A percentile compares a stretch with the other conserved stretches of the same genome.
These are phyloP conservation scores for Theocolax elegans DNA, from an alignment of 1,140 invertebrate species.

Conservation along the genomic window DNA sequence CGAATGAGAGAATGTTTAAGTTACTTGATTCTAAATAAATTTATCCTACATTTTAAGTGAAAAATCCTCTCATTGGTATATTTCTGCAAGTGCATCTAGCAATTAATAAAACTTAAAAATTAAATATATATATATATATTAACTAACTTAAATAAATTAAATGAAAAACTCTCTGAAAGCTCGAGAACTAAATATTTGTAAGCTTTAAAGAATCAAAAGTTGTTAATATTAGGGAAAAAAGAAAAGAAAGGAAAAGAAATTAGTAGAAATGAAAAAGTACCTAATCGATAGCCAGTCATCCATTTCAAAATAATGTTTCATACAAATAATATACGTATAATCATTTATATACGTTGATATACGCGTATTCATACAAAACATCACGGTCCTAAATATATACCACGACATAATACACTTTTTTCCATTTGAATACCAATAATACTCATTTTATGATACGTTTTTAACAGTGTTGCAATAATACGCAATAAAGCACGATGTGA, in stretches of 20 bases:
- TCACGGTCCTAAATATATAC: slow-evolving; percentile 48
- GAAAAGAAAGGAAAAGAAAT: slow-evolving; percentile 33
- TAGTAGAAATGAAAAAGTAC: slow-evolving; percentile 19
- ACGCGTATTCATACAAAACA: slow-evolving; percentile 38
- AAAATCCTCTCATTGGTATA: neutral
- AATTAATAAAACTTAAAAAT: slow-evolving; percentile 13
- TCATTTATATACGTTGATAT: slow-evolving; percentile 48
- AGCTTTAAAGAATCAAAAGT: neutral
- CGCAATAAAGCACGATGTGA: slow-evolving; percentile 41
- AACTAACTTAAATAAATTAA: neutral
- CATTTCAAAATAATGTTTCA: slow-evolving; percentile 46
- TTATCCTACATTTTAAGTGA: too few species aligned
- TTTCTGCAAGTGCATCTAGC: neutral
- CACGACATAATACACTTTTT: slow-evolving; percentile 47
- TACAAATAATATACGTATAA: slow-evolving; percentile 45
- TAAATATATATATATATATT: neutral
- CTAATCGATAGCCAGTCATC: slow-evolving; percentile 47
- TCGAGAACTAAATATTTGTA: neutral
- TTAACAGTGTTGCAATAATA: slow-evolving; percentile 21
- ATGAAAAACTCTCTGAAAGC: neutral
- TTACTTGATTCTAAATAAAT: too few species aligned
- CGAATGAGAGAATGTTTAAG: too few species aligned
- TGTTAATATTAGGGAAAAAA: too few species aligned
- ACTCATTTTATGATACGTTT: slow-evolving; percentile 35
- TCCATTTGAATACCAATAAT: slow-evolving; percentile 70